Percentiles rank a stretch among this genome's conserved stretches.
These are phyloP conservation scores for Rhinogobio ventralis DNA, from an alignment of 2,797 vertebrate species.

Conservation along the genomic window DNA sequence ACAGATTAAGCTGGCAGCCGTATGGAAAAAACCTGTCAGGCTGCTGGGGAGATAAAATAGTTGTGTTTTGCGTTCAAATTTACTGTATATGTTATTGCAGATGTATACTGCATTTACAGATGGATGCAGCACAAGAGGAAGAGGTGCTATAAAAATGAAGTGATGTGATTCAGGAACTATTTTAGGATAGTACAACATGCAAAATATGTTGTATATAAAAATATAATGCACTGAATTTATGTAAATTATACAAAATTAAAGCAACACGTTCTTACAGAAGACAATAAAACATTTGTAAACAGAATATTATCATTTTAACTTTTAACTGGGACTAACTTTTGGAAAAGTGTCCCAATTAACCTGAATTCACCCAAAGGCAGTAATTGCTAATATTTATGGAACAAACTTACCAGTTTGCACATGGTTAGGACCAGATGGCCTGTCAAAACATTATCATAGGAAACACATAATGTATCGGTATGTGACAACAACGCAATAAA, in stretches of 20 bases:
- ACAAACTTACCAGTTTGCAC: constrained; percentile 30
- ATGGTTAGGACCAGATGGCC: constrained; percentile 28
- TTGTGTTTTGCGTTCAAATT: constrained; percentile 38
- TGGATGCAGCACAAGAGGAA: background rate
- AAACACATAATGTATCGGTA: background rate
- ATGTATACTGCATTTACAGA: background rate
- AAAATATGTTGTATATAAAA: no score
- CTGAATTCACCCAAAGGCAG: background rate
- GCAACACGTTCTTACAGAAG: background rate
- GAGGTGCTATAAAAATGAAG: background rate
- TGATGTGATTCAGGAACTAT: background rate
- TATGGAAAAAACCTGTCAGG: constrained; percentile 48
- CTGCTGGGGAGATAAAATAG: constrained; percentile 56
- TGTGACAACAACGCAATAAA: background rate
- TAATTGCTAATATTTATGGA: background rate
- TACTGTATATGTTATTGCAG: background rate
- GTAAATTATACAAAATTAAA: background rate
- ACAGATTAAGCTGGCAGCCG: constrained; percentile 43
- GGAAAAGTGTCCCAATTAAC: background rate
- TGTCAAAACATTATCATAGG: constrained; percentile 15
- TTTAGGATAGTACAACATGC: background rate
- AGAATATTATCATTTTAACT: background rate
- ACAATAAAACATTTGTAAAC: background rate
- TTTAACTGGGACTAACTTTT: background rate
- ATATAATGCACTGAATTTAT: background rate